phyloP scores from a whole-genome alignment of 2,888 invertebrate species.

The Cosmorhoe ocellata region DNA sequence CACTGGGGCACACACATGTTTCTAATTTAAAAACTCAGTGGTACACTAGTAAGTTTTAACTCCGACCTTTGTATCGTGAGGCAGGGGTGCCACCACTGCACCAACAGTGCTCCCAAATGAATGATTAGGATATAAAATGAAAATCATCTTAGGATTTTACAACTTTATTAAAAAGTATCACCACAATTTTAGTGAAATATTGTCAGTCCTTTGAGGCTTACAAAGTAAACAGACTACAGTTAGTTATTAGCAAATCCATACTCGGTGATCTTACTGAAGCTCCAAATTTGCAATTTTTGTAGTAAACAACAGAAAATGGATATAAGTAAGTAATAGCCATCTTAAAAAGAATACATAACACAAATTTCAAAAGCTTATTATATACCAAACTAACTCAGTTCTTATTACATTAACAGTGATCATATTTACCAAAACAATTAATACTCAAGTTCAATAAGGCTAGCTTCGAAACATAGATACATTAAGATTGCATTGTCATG shows the following conservation, averaged over 20 bases:
- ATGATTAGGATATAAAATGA: not conserved
- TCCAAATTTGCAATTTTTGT: slow-evolving; percentile 7
- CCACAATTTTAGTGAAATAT: slow-evolving; percentile 71
- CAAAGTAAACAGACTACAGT: slow-evolving; percentile 29
- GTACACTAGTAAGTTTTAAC: too few species aligned
- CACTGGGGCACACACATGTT: too few species aligned
- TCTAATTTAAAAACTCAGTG: too few species aligned
- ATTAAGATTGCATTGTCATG: slow-evolving; percentile 21
- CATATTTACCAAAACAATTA: slow-evolving; percentile 25
- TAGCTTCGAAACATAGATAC: slow-evolving; percentile 9
- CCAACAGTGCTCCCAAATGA: too few species aligned
- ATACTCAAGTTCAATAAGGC: slow-evolving; percentile 23
- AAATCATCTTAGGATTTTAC: slow-evolving; percentile 41
- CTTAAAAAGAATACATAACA: slow-evolving; percentile 13
- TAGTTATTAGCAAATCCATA: slow-evolving; percentile 9
- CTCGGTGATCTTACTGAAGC: slow-evolving; percentile 6
- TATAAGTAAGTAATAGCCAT: slow-evolving; percentile 6
- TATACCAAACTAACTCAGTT: slow-evolving; percentile 21
- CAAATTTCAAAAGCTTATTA: slow-evolving; percentile 16
- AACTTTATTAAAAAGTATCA: slow-evolving; percentile 74
- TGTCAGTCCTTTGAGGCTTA: slow-evolving; percentile 61
- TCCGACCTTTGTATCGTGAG: too few species aligned
- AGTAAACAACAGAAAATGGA: slow-evolving; percentile 8
- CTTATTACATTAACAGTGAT: slow-evolving; percentile 24
- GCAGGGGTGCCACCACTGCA: too few species aligned